Evolutionary conservation across 2,797 vertebrate species (phyloP).

Genomic region (Novumbra hubbsi): DNA sequence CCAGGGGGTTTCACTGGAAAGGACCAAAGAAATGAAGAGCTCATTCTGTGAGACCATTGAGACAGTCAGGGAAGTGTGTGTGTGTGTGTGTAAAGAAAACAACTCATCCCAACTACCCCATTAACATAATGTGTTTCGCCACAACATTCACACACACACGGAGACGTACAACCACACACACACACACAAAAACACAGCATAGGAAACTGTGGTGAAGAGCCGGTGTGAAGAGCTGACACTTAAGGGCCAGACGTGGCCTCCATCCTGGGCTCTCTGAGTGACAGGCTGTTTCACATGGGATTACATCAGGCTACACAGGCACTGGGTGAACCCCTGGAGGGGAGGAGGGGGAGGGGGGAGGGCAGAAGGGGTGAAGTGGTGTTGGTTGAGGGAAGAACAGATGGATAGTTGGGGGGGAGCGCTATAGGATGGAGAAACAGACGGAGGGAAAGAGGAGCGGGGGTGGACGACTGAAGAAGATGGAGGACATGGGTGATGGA

Average conservation of each 20-base stretch:
- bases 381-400: not conserved
- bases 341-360: not conserved
- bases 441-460: slow-evolving; percentile 2
- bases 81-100: slow-evolving; percentile 42
- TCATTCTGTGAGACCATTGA: not conserved
- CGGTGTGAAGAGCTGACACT: slow-evolving; percentile 22
- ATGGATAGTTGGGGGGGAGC: not conserved
- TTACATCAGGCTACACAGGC: slow-evolving; percentile 42
- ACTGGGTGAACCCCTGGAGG: slow-evolving; percentile 21
- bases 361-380: not conserved
- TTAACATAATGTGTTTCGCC: slow-evolving; percentile 27
- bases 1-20: not conserved
- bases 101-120: slow-evolving; percentile 55
- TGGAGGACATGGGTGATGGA: not conserved
- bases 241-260: not conserved
- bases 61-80: not conserved
- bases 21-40: slow-evolving; percentile 17
- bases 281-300: slow-evolving; percentile 14
- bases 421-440: not conserved
- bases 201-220: slow-evolving; percentile 35
- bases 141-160: not conserved
- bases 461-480: not conserved
- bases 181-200: not conserved
- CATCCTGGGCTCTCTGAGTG: not conserved
- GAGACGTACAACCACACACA: too few species aligned